Base-by-base conservation (phyloP, 2,797 vertebrate species). In the Dallia pectoralis region DNA sequence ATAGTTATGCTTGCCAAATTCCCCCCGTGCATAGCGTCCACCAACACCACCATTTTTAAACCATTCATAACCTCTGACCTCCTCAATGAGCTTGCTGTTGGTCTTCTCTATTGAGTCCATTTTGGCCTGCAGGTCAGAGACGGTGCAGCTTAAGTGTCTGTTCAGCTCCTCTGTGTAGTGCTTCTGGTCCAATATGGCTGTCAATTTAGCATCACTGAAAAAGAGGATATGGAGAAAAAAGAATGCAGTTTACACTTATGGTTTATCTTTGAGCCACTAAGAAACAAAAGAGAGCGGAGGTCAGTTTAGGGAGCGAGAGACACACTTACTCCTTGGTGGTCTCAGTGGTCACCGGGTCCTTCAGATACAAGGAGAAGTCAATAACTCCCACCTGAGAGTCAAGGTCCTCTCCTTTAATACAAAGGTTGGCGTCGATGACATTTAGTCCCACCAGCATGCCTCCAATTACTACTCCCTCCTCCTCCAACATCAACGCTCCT, bases 161-260 rank as follows among this genome's bases (percentile, higher is more conserved):
- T 99, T 99, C 66, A 99, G 91, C 82, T 99, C 97, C 87, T 99
- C 98, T 8, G 98, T 96, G 49, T 99, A 99, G 88, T 99, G 97
- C 87, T 99, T 99, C 88, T 99, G 98, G 88, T 99, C 97, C 67
- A 99, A 93, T 77, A 98, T 96, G 82, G 93, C 95, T 1, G 96
- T 97, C 88, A 99, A 96, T 83, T 95, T 97, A 68, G 89, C 78
- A 32, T 96, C 94, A 80, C 97, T 99, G 67, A 76, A 73, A 78
- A 1, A 49, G 25, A 25, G 47, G 22, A 22, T 66, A 32, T 16
- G 4, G 3, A 66, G 64, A 30, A 19, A 56, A n/a, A 61, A 14
- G 8, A 25, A n/a, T 19, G 27, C 32, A 32, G 8, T 63, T 63
- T 63, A 63, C 22, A 22, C 22, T 56, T 19, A 56, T 56, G 5